A percentile compares a stretch with the other conserved stretches of the same genome.
These are phyloP conservation scores for Conger conger DNA, from an alignment of 2,113 vertebrate genomes.

Conservation along the genomic window DNA sequence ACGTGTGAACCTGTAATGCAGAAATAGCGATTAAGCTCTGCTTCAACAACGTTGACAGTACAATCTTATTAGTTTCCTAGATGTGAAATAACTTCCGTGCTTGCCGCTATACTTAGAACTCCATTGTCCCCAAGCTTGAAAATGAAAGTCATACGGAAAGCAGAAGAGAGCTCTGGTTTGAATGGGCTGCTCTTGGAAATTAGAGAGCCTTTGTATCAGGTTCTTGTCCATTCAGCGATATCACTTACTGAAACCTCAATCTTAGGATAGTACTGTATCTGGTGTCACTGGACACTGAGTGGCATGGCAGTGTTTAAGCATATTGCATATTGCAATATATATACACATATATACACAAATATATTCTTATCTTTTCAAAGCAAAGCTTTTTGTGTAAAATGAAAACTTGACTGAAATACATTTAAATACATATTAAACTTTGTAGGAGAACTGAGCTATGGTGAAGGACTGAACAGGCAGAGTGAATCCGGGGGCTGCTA, in stretches of 20 bases:
- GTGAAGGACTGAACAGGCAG: background rate
- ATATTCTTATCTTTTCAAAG: background rate
- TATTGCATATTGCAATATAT: background rate
- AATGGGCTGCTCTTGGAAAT: conserved; percentile 46
- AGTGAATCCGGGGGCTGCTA: background rate
- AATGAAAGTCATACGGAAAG: conserved; percentile 53
- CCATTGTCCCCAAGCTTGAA: conserved; percentile 34
- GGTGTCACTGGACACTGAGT: conserved; percentile 49
- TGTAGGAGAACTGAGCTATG: too few relatives aligned
- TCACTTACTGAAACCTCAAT: conserved; percentile 57
- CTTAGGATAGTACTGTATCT: conserved; percentile 29
- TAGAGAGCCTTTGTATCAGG: conserved; percentile 45
- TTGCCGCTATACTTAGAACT: conserved; percentile 55
- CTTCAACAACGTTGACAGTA: conserved; percentile 32
- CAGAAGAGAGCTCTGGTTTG: conserved; percentile 57
- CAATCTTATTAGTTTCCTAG: conserved; percentile 48
- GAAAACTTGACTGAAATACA: background rate
- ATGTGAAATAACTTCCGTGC: conserved; percentile 32
- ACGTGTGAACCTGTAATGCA: conserved; percentile 40
- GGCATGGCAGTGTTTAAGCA: conserved; percentile 1
- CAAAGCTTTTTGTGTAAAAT: background rate
- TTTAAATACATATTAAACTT: too few relatives aligned
- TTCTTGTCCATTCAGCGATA: conserved; percentile 56
- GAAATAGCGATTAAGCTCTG: conserved; percentile 28
- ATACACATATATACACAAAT: too few relatives aligned